Conservation (phyloP, 2,888 invertebrate genomes). For the Volucella inanis region DNA sequence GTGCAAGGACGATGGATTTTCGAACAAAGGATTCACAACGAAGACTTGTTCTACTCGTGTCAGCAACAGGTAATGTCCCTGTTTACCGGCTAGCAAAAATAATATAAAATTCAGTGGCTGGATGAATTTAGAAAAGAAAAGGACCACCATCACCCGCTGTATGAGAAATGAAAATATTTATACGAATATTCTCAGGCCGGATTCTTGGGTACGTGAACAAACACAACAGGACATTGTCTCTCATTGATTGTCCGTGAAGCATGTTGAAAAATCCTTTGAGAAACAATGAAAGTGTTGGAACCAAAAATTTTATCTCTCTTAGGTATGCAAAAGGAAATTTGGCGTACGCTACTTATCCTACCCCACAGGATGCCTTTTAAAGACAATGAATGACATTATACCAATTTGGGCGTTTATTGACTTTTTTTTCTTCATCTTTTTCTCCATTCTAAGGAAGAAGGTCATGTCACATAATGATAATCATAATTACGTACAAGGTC, state of each 20-base stretch:
- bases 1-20: neutral
- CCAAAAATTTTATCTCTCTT: neutral
- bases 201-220: slow-evolving; percentile 35
- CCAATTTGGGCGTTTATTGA: slow-evolving; percentile 24
- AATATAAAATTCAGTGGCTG: slow-evolving; percentile 24
- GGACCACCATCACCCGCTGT: slow-evolving; percentile 4
- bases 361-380: neutral
- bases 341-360: slow-evolving; percentile 14
- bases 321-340: slow-evolving; percentile 13
- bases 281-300: slow-evolving; percentile 10
- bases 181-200: neutral
- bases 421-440: slow-evolving; percentile 18
- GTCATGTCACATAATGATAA: slow-evolving; percentile 61
- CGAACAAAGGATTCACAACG: neutral
- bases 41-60: neutral
- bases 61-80: slow-evolving; percentile 55
- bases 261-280: slow-evolving; percentile 6
- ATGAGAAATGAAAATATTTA: slow-evolving; percentile 53
- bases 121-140: neutral
- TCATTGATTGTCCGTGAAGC: slow-evolving; percentile 36
- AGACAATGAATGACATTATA: no score
- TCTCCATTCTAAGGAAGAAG: slow-evolving; percentile 26
- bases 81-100: slow-evolving; percentile 19
- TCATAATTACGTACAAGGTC: slow-evolving; percentile 62
- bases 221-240: slow-evolving; percentile 50